These are phyloP conservation scores for Callithrix jacchus DNA, from an alignment of 2,113 vertebrate species.

Conservation along the genomic window DNA sequence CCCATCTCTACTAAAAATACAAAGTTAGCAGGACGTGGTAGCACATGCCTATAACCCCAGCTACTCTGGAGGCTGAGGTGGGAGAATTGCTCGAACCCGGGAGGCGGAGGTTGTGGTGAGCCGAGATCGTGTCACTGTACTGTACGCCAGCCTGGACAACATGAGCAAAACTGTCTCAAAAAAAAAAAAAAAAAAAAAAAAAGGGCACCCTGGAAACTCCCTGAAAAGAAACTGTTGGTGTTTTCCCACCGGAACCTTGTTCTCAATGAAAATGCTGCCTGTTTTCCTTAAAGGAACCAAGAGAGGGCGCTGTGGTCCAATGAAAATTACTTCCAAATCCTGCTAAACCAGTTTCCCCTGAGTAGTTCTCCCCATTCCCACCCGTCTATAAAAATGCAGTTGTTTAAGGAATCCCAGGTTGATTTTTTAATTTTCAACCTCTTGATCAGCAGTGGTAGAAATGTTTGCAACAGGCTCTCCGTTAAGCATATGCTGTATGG, in stretches of 20 bases:
- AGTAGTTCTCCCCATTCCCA: neutral
- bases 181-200: neutral
- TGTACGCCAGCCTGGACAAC: too few relatives aligned
- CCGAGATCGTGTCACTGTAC: too few relatives aligned
- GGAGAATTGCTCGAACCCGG: too few relatives aligned
- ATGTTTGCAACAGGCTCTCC: neutral
- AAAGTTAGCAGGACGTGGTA: too few relatives aligned
- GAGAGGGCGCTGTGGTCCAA: conserved; percentile 70
- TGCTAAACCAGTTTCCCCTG: neutral
- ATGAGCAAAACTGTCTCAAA: too few relatives aligned
- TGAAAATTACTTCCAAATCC: neutral
- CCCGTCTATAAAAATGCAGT: neutral
- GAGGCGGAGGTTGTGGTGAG: too few relatives aligned
- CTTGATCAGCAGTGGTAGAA: neutral
- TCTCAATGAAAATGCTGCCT: neutral
- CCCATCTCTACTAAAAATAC: too few relatives aligned
- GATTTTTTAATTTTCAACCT: neutral
- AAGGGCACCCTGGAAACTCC: neutral
- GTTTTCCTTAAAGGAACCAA: conserved; percentile 56
- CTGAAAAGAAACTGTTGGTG: neutral
- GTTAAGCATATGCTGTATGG: neutral
- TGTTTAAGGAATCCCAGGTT: neutral
- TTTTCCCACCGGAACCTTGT: neutral
- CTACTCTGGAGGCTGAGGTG: too few relatives aligned
- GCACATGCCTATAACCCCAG: too few relatives aligned